Base-by-base conservation (phyloP, 2,113 vertebrate species). In the Petrocephalus microphthalmus region DNA sequence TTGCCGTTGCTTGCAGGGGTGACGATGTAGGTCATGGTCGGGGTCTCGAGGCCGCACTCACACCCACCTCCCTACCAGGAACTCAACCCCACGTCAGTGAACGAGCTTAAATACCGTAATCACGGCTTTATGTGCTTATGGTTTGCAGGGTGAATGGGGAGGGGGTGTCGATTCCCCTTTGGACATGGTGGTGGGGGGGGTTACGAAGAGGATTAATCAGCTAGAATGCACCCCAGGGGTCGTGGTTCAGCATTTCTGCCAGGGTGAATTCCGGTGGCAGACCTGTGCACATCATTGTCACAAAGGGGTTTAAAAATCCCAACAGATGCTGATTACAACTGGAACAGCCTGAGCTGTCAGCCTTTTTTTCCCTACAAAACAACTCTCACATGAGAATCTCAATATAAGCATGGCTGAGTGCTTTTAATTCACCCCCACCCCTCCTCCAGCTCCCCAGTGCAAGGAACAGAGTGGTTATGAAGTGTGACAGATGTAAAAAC, bases 141-240 rank as follows among this genome's bases (percentile, higher is more conserved):
- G 56, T 64, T 64, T 4, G 20, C 2, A 19, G 17, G 33, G 54
- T 57, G 54, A 4, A n/a, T n/a, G n/a, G n/a, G 29, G 47, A 11
- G n/a, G 47, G 86, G 37, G 17, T 15, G 49, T 74, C 60, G 22
- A 87, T 33, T 57, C n/a, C 33, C 64, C 33, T 60, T 17, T 22
- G 19, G 56, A 49, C 29, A 47, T 22, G 47, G 47, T 5, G 47
- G 64, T 13, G 25, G 17, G 13, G 29, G n/a, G 25, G 64, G 60
- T 33, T 74, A 87, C 33, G 53, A 15, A 42, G 67, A 37, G 53
- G 85, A 64, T 47, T 86, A 87, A 33, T 87, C 57, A 71, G 60
- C n/a, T 47, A 10, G n/a, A 87, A 87, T 51, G 33, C 15, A 74
- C 33, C 33, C 6, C 4, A 17, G 67, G 60, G 42, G 15, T 74